Conservation (phyloP, 1,140 invertebrate species). For the Bombyx mori region DNA sequence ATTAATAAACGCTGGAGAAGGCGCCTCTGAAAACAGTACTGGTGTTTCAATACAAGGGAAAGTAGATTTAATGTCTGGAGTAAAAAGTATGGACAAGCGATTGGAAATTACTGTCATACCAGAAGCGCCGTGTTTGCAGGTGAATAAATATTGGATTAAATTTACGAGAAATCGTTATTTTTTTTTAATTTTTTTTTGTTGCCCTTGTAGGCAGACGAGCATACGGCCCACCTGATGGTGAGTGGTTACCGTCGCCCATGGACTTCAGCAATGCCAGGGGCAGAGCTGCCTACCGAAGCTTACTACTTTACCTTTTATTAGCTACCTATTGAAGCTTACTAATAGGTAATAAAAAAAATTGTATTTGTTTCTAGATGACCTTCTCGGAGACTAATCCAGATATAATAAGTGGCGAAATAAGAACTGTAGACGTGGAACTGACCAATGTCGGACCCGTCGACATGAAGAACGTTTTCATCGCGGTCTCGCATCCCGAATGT, state of each 20-base stretch:
- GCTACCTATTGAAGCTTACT: background rate
- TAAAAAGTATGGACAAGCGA: conserved; percentile 70
- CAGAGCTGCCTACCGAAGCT: too few species aligned
- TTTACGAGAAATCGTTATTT: background rate
- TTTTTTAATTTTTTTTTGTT: too few species aligned
- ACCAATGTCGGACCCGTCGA: conserved; percentile 79
- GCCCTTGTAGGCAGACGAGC: too few species aligned
- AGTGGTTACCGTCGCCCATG: too few species aligned
- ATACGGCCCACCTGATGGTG: too few species aligned
- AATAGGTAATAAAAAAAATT: background rate
- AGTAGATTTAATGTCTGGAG: conserved; percentile 72
- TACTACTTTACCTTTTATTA: background rate
- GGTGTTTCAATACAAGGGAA: conserved; percentile 73
- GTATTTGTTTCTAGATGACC: conserved; percentile 50
- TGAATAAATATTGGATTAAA: conserved; percentile 33
- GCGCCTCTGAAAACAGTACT: conserved; percentile 52
- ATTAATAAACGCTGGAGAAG: conserved; percentile 47
- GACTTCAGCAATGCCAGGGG: too few species aligned
- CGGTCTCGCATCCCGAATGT: conserved; percentile 78
- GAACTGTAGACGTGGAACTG: conserved; percentile 77
- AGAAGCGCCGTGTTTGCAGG: conserved; percentile 81
- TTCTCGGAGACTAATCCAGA: conserved; percentile 79
- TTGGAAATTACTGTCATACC: conserved; percentile 78
- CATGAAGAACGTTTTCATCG: conserved; percentile 77
- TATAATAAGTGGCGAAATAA: conserved; percentile 82